A percentile compares a stretch with the other conserved stretches of the same genome.
Conservation (phyloP, 2,113 vertebrate genomes). For the Sula dactylatra region DNA sequence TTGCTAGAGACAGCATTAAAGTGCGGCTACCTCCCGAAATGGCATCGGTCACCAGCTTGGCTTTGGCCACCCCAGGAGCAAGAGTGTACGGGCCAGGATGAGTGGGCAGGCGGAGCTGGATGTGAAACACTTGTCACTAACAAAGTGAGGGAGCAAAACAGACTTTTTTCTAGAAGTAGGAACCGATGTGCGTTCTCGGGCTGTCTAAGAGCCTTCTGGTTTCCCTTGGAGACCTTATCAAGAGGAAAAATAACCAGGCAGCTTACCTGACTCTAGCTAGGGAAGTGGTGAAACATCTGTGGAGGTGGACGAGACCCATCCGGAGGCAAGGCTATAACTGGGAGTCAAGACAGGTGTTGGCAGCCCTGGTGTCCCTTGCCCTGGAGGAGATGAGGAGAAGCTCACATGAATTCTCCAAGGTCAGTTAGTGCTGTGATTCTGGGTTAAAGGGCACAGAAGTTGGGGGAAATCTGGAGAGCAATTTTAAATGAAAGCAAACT, state of each 20-base stretch:
- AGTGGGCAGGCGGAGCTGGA: neutral
- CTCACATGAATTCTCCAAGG: neutral
- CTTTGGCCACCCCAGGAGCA: neutral
- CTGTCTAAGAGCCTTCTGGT: neutral
- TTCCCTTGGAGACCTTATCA: neutral
- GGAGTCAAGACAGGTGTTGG: neutral
- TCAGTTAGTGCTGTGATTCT: neutral
- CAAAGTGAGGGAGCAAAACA: neutral
- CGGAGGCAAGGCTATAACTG: neutral
- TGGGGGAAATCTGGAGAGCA: neutral
- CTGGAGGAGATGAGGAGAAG: neutral
- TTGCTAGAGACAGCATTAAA: neutral
- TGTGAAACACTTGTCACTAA: neutral
- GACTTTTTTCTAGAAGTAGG: too few relatives aligned
- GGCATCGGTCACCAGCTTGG: neutral
- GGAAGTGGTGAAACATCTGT: neutral
- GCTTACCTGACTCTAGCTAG: neutral
- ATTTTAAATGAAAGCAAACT: neutral
- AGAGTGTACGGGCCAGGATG: neutral
- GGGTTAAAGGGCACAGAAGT: neutral
- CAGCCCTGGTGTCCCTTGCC: neutral
- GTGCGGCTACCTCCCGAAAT: neutral
- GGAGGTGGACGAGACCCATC: neutral
- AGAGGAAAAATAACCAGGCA: neutral
- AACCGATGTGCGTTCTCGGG: too few relatives aligned